Evolutionary conservation across 2,888 invertebrate genomes (phyloP), one percentile per base, ranked within the genome.

Genomic region (Spialia ferax): DNA sequence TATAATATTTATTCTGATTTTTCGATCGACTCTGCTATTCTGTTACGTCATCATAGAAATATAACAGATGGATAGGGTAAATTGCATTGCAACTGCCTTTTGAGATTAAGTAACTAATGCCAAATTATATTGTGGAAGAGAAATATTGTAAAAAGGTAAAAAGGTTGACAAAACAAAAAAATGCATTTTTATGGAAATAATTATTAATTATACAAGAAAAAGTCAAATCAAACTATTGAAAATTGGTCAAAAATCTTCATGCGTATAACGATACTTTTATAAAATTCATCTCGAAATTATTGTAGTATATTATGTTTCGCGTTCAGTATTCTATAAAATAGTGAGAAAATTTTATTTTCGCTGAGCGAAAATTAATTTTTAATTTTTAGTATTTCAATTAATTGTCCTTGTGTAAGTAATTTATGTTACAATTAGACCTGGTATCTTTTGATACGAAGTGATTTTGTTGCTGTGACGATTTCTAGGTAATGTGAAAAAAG

Each of bases 381-480:
- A 84, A 80, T 78, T 77, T 80, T 79, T 81, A 81, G 74, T 80
- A 75, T 75, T 76, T 77, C 74, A 63, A 70, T 54, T 68, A 62
- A 69, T 48, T 68, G 48, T 69, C 68, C 76, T 82, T 79, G 77
- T 80, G 79, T 72, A 70, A 75, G 74, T 75, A 79, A 79, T 80
- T 79, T 80, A 81, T 83, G 77, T 82, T 81, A 77, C 52, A 76
- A 78, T 80, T 75, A 73, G 75, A 74, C 71, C 74, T 79, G 74
- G 86, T 91, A 87, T 89, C 83, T 75, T 73, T 79, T 79, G 88
- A 89, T 90, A 91, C 89, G 71, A 83, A 86, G 92, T 93, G 92
- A 92, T 93, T 88, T 80, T 81, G 83, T 90, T 90, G 91, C 91
- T 93, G 92, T 93, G 92, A 92, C 87, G 73, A 81, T 83, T 81